These are phyloP conservation scores for Cygnus olor DNA, from an alignment of 2,797 vertebrate species.

Conservation along the genomic window DNA sequence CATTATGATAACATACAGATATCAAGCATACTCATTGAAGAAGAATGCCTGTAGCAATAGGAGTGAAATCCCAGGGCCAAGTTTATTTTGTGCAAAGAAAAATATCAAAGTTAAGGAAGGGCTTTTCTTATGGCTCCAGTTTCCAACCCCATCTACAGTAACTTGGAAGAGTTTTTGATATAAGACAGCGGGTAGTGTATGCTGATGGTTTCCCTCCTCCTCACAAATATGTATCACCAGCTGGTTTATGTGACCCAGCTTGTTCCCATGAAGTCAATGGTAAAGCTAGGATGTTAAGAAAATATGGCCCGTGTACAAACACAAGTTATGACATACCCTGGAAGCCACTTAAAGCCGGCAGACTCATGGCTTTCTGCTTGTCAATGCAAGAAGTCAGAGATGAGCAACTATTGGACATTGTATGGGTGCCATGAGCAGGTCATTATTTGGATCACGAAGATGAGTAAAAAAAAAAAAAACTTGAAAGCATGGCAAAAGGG, in stretches of 20 bases:
- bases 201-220: constrained; percentile 38
- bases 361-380: background rate
- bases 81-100: constrained; percentile 53
- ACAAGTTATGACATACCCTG: constrained; percentile 1
- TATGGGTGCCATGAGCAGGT: background rate
- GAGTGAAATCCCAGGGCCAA: background rate
- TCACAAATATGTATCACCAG: constrained; percentile 56
- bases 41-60: constrained; percentile 45
- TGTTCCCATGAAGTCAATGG: constrained; percentile 43
- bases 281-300: constrained; percentile 50
- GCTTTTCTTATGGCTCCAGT: constrained; percentile 44
- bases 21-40: constrained; percentile 25
- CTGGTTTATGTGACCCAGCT: constrained; percentile 54
- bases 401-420: background rate
- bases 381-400: background rate
- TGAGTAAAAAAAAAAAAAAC: too few relatives aligned
- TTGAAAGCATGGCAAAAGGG: background rate
- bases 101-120: constrained; percentile 31
- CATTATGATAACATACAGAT: constrained; percentile 31
- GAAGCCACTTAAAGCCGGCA: background rate
- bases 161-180: constrained; percentile 73
- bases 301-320: background rate
- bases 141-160: constrained; percentile 52
- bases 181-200: constrained; percentile 59
- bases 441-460: too few relatives aligned